phyloP scores from a whole-genome alignment of 2,888 invertebrate species.

The Escarpia spicata region DNA sequence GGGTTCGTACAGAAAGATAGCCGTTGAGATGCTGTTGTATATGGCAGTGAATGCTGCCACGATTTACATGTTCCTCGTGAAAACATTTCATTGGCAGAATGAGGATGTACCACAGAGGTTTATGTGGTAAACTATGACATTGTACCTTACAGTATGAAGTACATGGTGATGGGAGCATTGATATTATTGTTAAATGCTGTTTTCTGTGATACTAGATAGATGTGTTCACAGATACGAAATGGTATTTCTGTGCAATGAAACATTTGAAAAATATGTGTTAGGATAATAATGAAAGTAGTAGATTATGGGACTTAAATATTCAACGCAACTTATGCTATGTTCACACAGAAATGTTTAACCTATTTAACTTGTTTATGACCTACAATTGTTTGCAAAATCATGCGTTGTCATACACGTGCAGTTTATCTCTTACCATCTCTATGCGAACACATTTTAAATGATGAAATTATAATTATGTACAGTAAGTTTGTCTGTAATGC shows the following conservation, averaged over 20 bases:
- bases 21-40: slow-evolving; percentile 76
- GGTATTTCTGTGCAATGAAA: no score
- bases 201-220: slow-evolving; percentile 9
- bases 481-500: no score
- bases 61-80: slow-evolving; percentile 81
- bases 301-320: not conserved
- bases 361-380: no score
- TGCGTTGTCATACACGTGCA: no score
- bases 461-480: no score
- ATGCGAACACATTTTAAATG: no score
- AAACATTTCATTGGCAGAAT: slow-evolving; percentile 82
- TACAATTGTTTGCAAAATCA: no score
- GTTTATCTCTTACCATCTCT: no score
- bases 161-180: not conserved
- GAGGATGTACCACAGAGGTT: slow-evolving; percentile 81
- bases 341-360: no score
- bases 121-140: slow-evolving; percentile 77
- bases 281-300: not conserved
- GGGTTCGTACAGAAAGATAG: slow-evolving; percentile 66
- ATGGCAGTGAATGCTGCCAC: slow-evolving; percentile 76
- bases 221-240: not conserved
- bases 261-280: no score
- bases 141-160: not conserved
- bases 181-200: not conserved
- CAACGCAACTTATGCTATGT: no score